A percentile compares a stretch with the other conserved stretches of the same genome.
phyloP scores from a whole-genome alignment of 64 coral and sea anemone genomes.

The Acropora tenuis region DNA sequence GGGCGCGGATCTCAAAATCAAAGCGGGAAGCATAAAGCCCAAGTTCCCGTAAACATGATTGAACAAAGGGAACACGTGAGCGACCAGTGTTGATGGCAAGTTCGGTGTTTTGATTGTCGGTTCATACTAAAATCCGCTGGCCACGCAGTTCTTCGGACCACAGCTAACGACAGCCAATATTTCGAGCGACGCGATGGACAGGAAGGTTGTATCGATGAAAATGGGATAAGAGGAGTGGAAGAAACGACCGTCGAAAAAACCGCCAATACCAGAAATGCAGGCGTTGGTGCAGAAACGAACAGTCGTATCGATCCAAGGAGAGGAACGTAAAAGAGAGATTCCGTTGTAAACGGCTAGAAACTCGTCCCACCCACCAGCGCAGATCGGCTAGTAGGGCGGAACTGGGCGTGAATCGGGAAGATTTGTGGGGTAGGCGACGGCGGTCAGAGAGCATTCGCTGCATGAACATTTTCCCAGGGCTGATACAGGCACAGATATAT shows the following conservation, averaged over 20 bases:
- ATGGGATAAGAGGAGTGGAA: neutral
- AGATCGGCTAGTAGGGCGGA: neutral
- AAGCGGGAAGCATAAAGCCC: neutral
- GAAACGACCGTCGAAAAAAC: neutral
- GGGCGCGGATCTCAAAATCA: neutral
- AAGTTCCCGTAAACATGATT: conserved; percentile 12
- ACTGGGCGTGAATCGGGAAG: neutral
- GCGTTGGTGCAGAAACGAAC: conserved; percentile 21
- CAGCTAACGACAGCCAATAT: conserved; percentile 5
- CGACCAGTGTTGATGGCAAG: neutral
- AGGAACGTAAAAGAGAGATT: conserved; percentile 13
- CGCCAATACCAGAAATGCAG: neutral
- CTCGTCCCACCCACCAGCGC: neutral
- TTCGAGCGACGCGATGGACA: conserved; percentile 1
- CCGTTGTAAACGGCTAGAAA: conserved; percentile 29
- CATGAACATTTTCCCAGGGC: conserved; percentile 43
- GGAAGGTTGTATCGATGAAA: neutral
- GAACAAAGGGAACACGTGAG: neutral
- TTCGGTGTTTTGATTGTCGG: conserved; percentile 15
- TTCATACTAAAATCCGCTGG: neutral
- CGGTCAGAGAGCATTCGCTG: conserved; percentile 19
- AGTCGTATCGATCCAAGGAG: neutral
- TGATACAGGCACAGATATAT: conserved; percentile 33
- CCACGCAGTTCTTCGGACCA: neutral
- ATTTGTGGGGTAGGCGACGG: neutral